Percentiles rank a stretch among this genome's conserved stretches.
These are phyloP conservation scores for Aplodontia rufa DNA, from an alignment of 2,113 vertebrate genomes.

Conservation along the genomic window DNA sequence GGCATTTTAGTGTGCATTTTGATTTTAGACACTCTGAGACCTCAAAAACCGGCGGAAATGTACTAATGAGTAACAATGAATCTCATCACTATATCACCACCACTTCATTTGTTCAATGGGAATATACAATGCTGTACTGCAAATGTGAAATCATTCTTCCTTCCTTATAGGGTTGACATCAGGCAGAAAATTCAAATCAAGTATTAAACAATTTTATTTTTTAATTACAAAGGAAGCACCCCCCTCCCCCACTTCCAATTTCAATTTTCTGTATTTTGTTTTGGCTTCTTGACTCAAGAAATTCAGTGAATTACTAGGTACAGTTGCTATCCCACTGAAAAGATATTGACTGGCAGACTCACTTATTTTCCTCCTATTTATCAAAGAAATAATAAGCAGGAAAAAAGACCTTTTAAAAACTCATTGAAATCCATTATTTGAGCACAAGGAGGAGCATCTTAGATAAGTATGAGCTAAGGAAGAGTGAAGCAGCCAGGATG, in stretches of 20 bases:
- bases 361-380: constrained; percentile 14
- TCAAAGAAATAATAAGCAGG: neutral
- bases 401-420: neutral
- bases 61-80: neutral
- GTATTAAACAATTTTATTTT: constrained; percentile 18
- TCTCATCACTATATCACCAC: neutral
- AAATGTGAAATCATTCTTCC: neutral
- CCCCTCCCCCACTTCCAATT: neutral
- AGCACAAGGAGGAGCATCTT: neutral
- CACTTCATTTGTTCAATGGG: neutral
- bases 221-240: constrained; percentile 1
- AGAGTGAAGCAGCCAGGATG: neutral
- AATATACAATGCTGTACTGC: neutral
- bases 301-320: neutral
- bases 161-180: neutral
- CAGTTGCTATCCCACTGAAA: neutral
- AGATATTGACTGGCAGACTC: constrained; percentile 38
- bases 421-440: neutral
- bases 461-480: neutral
- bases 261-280: neutral
- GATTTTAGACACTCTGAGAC: neutral
- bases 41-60: neutral
- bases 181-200: constrained; percentile 42
- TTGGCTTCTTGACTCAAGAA: neutral
- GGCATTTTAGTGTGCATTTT: constrained; percentile 31